Base-by-base conservation (phyloP, 2,797 vertebrate species). In the Hafferia zeledoni region DNA sequence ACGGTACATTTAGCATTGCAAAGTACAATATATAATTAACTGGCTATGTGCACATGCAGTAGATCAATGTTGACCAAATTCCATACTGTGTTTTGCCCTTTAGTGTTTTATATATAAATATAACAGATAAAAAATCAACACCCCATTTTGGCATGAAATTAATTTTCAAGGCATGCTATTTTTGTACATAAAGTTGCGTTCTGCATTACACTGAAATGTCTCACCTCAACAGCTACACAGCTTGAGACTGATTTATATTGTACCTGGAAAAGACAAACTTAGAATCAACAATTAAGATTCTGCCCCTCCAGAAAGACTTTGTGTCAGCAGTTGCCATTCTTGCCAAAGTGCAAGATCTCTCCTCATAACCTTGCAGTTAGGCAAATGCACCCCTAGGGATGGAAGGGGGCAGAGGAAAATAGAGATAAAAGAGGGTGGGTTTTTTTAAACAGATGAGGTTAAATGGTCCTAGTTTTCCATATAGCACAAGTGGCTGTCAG, bases 241-340 rank as follows among this genome's bases (percentile, higher is more conserved):
- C 39, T 81, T 72, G 85, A 96, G 92, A 94, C 5, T 95, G 90
- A 96, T 97, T 95, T 93, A 80, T 94, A 92, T 93, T 87, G 65
- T 80, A 83, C 70, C 86, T 92, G 52, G 57, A 92, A 95, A 92
- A 85, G 59, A 94, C 75, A 95, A 91, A 93, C 43, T 93, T 76
- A 46, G 44, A 94, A 91, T 94, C 57, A 80, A 78, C 67, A 96
- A 81, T 81, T 77, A 78, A 69, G 44, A 49, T 59, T 83, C 68
- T 71, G 14, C 85, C 49, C 56, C 61, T 93, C 46, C 83, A 83
- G 41, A 91, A 90, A 75, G 52, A 68, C 41, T 69, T 47, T 18
- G 9, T 72, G 39, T 83, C 79, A 88, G 39, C 33, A 67, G 60
- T 10, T 67, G 23, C n/a, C 27, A 19, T 64, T 83, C 76, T 65